phyloP scores from a whole-genome alignment of 2,797 vertebrate species.

The Platyrinchus mystaceus region DNA sequence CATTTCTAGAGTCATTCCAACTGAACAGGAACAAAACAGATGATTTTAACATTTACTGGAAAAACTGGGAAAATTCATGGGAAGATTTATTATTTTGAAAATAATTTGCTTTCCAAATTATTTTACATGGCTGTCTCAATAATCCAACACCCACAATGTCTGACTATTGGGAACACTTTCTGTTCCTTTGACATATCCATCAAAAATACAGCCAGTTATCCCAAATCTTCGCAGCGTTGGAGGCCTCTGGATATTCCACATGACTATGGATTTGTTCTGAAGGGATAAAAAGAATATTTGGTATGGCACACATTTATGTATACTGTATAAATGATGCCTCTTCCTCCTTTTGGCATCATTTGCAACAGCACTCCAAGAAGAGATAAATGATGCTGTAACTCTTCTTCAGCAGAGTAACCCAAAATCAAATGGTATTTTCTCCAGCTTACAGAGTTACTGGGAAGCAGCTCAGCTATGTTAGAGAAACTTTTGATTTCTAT shows the following conservation, averaged over 20 bases:
- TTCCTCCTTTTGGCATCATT: background rate
- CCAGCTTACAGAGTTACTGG: background rate
- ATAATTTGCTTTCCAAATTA: background rate
- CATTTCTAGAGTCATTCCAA: background rate
- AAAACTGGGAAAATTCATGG: background rate
- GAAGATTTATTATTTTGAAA: background rate
- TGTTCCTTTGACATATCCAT: background rate
- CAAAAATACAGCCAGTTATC: background rate
- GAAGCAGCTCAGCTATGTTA: background rate
- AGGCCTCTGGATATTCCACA: background rate
- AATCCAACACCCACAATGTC: background rate
- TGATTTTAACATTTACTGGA: background rate
- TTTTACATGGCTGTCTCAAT: background rate
- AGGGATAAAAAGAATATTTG: background rate
- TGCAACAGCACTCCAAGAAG: constrained; percentile 17
- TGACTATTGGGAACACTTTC: background rate
- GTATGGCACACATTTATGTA: background rate
- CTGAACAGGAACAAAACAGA: background rate
- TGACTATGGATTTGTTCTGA: background rate
- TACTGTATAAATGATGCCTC: background rate
- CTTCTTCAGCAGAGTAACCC: constrained; percentile 32
- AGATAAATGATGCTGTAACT: background rate
- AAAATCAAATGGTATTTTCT: constrained; percentile 1
- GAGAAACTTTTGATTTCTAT: constrained; percentile 34
- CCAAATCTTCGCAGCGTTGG: background rate